Base-by-base conservation (phyloP, 2,888 invertebrate species). In the Lamellibrachia columna region DNA sequence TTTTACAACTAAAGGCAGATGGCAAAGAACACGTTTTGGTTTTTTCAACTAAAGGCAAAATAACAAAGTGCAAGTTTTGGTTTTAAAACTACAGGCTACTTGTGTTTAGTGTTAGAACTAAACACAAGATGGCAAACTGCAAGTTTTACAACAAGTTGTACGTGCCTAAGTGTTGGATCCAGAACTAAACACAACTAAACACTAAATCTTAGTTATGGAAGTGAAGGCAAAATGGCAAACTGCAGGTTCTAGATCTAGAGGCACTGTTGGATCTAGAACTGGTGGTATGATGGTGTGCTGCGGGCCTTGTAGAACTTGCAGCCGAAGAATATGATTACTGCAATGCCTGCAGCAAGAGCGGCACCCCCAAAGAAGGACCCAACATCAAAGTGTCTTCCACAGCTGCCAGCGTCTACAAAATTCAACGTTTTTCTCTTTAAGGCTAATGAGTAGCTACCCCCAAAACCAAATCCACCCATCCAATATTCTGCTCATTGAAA, bases 241-340 rank as follows among this genome's bases (percentile, higher is more conserved):
- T 75, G 75, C 9, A 9, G 55, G 9, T 9, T 55, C 22, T 75
- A 6, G 75, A 22, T 3, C 2, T 15, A n/a, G 75, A 22, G 75
- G 75, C 75, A 22, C 22, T 75, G 75, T 75, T 22, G 15, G 11
- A 6, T 22, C 22, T 90, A 90, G 90, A 55, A 75, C 40, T 75
- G 92, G 53, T 98, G 98, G 97, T 98, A 99, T 97, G 98, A 98
- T 95, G 98, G 97, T 96, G 98, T 98, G 93, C 98, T 98, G 95
- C 98, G 98, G 93, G 98, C 98, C 96, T 98, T 98, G 97, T 98
- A 98, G 96, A 98, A 98, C 96, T 98, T 98, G 97, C 98, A 98
- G 90, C 98, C 98, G 95, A 98, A 98, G 96, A 98, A 98, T 3
- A 98, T 98, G 93, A 99, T 98, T 11, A 98, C 98, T 92, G 98